Percentiles rank a stretch among this genome's conserved stretches.
Conservation (phyloP, 2,888 invertebrate genomes). For the Conus canariensis region DNA sequence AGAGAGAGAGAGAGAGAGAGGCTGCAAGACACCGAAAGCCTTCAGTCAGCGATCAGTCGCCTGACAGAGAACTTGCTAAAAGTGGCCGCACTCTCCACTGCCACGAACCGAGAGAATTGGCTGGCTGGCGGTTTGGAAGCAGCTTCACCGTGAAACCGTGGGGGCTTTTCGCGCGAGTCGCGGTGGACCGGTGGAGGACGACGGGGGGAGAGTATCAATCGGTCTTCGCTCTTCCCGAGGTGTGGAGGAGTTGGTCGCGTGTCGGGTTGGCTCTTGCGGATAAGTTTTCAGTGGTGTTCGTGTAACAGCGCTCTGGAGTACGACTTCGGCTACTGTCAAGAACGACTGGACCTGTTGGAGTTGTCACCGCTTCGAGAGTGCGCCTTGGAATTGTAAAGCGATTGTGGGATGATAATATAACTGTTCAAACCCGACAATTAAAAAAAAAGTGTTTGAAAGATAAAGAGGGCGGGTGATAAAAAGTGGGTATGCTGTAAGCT, state of each 20-base stretch:
- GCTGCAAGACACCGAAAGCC: not conserved
- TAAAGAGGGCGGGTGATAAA: too few relatives aligned
- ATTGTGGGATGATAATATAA: too few relatives aligned
- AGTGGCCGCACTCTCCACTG: not conserved
- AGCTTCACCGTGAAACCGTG: not conserved
- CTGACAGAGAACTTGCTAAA: not conserved
- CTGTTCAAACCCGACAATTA: too few relatives aligned
- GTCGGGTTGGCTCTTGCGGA: not conserved
- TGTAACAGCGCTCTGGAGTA: too few relatives aligned
- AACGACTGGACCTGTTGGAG: too few relatives aligned
- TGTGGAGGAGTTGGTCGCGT: not conserved
- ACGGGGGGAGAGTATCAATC: not conserved
- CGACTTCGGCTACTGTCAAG: too few relatives aligned
- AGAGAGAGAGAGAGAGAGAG: not conserved
- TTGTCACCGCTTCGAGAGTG: too few relatives aligned
- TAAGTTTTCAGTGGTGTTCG: too few relatives aligned
- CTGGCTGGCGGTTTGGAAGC: too few relatives aligned
- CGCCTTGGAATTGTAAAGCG: too few relatives aligned
- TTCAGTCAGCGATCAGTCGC: conserved; percentile 1
- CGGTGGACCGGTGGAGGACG: not conserved
- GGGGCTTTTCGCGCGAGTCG: not conserved
- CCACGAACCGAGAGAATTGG: not conserved
- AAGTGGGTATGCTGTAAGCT: too few relatives aligned
- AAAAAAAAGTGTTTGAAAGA: too few relatives aligned
- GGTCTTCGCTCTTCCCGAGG: not conserved